Conservation (phyloP, 1,140 invertebrate genomes). For the Drosophila lacteicornis region DNA sequence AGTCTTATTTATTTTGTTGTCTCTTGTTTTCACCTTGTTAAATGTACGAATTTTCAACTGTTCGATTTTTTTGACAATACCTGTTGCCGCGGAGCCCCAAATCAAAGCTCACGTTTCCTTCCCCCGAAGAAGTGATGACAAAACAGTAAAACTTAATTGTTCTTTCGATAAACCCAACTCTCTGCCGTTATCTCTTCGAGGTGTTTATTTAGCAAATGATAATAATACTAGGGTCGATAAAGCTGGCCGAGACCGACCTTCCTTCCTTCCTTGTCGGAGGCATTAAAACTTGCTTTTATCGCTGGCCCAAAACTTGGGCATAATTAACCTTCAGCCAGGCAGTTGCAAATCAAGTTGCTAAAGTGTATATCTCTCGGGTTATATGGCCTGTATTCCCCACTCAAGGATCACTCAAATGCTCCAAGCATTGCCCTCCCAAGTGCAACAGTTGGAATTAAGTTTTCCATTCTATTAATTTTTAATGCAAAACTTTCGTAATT, state of each 20-base stretch:
- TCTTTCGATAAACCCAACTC: conserved; percentile 1
- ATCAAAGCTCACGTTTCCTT: conserved; percentile 34
- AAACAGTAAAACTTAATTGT: conserved; percentile 21
- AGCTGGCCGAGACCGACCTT: conserved; percentile 28
- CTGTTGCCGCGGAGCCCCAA: conserved; percentile 51
- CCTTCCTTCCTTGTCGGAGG: conserved; percentile 23
- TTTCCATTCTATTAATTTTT: conserved; percentile 72
- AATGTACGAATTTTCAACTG: conserved; percentile 29
- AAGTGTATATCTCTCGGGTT: conserved; percentile 15
- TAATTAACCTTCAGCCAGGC: conserved; percentile 30
- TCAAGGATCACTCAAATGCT: conserved; percentile 30
- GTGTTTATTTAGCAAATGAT: conserved; percentile 6
- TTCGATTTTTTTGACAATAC: conserved; percentile 31
- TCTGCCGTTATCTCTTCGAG: conserved; percentile 29
- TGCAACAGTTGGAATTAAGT: conserved; percentile 49
- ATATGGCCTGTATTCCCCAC: conserved; percentile 1
- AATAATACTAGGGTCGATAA: conserved; percentile 16
- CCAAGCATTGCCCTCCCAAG: conserved; percentile 29
- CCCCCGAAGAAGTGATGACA: conserved; percentile 25
- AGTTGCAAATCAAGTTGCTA: conserved; percentile 35
- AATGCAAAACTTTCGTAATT: conserved; percentile 75
- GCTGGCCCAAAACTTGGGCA: conserved; percentile 27
- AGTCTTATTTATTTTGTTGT: conserved; percentile 5
- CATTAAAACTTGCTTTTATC: conserved; percentile 39
- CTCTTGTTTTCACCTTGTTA: conserved; percentile 38